Percentiles rank a stretch among this genome's conserved stretches.
Conservation (phyloP, 1,140 invertebrate genomes). For the Drosophila pseudoobscura region DNA sequence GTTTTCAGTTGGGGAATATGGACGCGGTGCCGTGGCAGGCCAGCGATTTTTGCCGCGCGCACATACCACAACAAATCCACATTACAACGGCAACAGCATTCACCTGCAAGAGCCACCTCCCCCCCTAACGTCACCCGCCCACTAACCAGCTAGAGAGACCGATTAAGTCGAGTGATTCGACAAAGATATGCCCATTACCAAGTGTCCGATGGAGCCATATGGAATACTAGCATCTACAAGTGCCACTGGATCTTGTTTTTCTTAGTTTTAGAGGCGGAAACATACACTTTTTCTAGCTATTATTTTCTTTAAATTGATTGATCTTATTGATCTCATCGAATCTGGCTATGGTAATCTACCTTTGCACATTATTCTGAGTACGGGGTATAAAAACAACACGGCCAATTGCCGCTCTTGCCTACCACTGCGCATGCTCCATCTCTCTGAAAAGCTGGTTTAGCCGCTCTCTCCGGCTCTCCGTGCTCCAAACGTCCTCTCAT, state of each 20-base stretch:
- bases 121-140: conserved; percentile 8
- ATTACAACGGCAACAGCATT: conserved; percentile 66
- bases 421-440: conserved; percentile 53
- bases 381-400: no score
- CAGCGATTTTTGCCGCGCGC: conserved; percentile 68
- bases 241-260: no score
- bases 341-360: no score
- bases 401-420: conserved; percentile 50
- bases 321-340: no score
- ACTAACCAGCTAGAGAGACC: neutral
- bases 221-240: no score
- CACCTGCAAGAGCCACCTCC: conserved; percentile 34
- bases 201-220: no score
- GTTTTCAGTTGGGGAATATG: conserved; percentile 50
- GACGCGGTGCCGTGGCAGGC: conserved; percentile 30
- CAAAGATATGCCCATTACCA: no score
- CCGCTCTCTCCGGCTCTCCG: conserved; percentile 28
- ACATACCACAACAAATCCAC: conserved; percentile 58
- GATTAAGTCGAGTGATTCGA: no score
- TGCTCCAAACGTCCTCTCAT: conserved; percentile 7
- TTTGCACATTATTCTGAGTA: no score
- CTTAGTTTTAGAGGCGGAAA: neutral
- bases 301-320: no score
- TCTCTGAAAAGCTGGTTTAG: conserved; percentile 54
- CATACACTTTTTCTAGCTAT: neutral